phyloP scores from a whole-genome alignment of 2,113 vertebrate genomes.

The Thunnus thynnus region DNA sequence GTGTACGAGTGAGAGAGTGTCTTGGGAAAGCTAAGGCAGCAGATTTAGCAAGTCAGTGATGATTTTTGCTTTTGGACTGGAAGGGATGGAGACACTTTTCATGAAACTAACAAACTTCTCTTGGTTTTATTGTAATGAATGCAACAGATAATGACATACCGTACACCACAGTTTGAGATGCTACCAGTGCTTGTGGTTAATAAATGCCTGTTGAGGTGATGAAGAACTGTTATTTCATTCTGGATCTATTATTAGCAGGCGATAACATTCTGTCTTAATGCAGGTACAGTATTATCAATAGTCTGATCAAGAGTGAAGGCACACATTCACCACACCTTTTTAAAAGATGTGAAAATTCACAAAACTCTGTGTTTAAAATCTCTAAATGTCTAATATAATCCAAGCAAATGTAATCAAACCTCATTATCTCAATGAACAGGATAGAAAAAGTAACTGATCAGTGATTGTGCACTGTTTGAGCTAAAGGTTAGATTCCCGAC shows the following conservation, averaged over 20 bases:
- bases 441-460: not conserved
- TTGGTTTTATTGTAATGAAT: constrained; percentile 26
- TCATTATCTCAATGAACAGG: not conserved
- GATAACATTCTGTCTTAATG: not conserved
- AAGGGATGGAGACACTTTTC: not conserved
- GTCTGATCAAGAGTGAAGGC: not conserved
- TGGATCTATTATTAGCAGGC: not conserved
- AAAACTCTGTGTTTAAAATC: too few relatives aligned
- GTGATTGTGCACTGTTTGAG: not conserved
- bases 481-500: not conserved
- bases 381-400: too few relatives aligned
- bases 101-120: not conserved
- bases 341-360: not conserved
- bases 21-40: not conserved
- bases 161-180: constrained; percentile 15
- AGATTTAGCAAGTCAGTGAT: constrained; percentile 18
- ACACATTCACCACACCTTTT: not conserved
- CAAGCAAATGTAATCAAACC: not conserved
- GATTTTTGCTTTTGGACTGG: constrained; percentile 34
- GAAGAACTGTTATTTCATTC: not conserved
- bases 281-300: not conserved
- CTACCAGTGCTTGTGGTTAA: constrained; percentile 55
- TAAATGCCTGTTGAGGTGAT: constrained; percentile 58
- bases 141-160: not conserved
- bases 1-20: constrained; percentile 3